These are phyloP conservation scores for Lutraria lutraria DNA, from an alignment of 2,888 invertebrate species.

Conservation along the genomic window DNA sequence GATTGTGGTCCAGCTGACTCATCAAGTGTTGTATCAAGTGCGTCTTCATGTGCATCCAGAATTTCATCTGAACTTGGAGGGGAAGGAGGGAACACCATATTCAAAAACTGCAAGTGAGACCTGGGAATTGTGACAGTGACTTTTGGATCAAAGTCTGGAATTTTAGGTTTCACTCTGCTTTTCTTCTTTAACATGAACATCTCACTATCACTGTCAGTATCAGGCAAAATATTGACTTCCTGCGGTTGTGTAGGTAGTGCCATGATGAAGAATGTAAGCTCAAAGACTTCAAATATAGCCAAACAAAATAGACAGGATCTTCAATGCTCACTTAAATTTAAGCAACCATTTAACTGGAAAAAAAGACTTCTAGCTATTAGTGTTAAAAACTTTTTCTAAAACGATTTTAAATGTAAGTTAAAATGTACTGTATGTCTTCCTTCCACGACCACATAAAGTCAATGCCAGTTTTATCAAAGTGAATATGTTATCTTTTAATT, in stretches of 20 bases:
- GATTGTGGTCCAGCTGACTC: neutral
- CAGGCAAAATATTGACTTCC: neutral
- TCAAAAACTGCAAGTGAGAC: conserved; percentile 33
- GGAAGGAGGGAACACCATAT: conserved; percentile 31
- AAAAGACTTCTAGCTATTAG: no score
- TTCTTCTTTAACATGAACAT: neutral
- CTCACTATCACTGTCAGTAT: neutral
- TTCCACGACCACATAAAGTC: no score
- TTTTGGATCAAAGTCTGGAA: neutral
- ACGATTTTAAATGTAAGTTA: no score
- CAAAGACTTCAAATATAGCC: no score
- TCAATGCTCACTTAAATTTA: no score
- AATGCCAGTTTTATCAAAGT: no score
- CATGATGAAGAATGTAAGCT: neutral
- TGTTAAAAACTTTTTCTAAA: no score
- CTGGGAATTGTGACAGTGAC: conserved; percentile 9
- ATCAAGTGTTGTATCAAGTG: neutral
- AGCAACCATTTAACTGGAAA: no score
- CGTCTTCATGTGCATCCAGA: neutral
- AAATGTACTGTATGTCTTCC: no score
- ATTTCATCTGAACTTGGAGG: neutral
- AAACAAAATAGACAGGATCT: no score
- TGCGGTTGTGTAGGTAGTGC: neutral
- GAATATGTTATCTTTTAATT: no score
- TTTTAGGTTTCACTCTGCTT: neutral